Evolutionary conservation across 2,888 invertebrate genomes (phyloP).

Genomic region (Teleiodes luculella): DNA sequence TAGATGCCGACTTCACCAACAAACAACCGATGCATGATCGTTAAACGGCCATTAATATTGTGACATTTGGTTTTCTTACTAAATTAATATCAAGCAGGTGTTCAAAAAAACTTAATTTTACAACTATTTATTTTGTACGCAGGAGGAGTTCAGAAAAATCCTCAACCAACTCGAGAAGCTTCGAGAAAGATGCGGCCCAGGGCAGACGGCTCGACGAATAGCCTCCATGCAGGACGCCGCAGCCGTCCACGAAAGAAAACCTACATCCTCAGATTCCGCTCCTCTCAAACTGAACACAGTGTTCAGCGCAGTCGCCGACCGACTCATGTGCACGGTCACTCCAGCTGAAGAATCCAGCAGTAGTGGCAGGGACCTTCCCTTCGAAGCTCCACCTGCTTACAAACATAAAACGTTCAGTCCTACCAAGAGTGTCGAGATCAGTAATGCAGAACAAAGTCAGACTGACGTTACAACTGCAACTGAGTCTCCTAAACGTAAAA

Average conservation of each 20-base stretch:
- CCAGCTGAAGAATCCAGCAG: conserved; percentile 73
- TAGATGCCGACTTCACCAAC: no score
- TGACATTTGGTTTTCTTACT: no score
- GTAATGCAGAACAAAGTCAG: conserved; percentile 62
- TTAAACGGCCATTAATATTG: no score
- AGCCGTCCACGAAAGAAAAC: conserved; percentile 74
- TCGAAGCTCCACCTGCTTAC: conserved; percentile 68
- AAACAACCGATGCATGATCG: no score
- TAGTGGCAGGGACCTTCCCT: conserved; percentile 67
- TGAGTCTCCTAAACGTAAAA: conserved; percentile 60
- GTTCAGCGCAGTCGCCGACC: conserved; percentile 73
- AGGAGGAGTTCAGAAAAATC: conserved; percentile 90
- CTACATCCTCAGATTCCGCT: conserved; percentile 69
- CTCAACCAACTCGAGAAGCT: conserved; percentile 88
- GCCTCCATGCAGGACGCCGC: conserved; percentile 91
- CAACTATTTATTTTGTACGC: conserved; percentile 1
- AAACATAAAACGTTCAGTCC: conserved; percentile 74
- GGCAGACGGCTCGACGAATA: conserved; percentile 85
- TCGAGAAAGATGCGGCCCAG: conserved; percentile 87
- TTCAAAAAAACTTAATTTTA: no score
- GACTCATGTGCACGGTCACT: conserved; percentile 73
- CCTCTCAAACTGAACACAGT: conserved; percentile 74
- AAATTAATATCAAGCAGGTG: no score
- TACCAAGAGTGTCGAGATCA: conserved; percentile 58
- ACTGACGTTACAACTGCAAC: conserved; percentile 67